phyloP scores from a whole-genome alignment of 2,888 invertebrate genomes.

The Drosophila recens region DNA sequence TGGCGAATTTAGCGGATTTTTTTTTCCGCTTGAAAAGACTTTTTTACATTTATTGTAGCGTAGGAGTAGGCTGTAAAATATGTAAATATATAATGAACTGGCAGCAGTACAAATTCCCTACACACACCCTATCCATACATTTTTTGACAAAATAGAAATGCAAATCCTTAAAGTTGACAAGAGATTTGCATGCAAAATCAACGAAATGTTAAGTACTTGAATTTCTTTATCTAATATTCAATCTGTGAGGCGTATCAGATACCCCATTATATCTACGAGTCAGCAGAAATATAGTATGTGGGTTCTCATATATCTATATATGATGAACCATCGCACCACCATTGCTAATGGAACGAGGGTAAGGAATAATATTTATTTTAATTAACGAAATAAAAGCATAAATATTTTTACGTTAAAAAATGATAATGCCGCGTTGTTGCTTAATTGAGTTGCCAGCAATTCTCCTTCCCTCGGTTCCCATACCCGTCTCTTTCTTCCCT shows the following conservation, averaged over 20 bases:
- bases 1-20: conserved; percentile 8
- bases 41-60: conserved; percentile 46
- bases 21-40: conserved; percentile 61
- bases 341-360: background rate
- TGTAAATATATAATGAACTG: conserved; percentile 50
- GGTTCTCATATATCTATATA: conserved; percentile 18
- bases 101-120: conserved; percentile 3
- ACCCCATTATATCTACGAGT: background rate
- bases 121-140: background rate
- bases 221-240: conserved; percentile 1
- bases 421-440: conserved; percentile 28
- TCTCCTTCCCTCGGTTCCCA: background rate
- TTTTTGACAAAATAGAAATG: conserved; percentile 18
- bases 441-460: conserved; percentile 58
- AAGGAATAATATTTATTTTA: conserved; percentile 61
- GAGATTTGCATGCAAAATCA: conserved; percentile 22
- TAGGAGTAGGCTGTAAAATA: conserved; percentile 51
- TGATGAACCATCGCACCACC: conserved; percentile 1
- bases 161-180: conserved; percentile 36
- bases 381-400: conserved; percentile 60
- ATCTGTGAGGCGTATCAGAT: background rate
- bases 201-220: conserved; percentile 20
- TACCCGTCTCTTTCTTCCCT: background rate
- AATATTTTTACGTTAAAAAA: conserved; percentile 41
- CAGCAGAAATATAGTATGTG: conserved; percentile 30